Evolutionary conservation across 1,140 invertebrate species (phyloP), one percentile per base, ranked within the genome.

Genomic region (Zaprionus capensis): DNA sequence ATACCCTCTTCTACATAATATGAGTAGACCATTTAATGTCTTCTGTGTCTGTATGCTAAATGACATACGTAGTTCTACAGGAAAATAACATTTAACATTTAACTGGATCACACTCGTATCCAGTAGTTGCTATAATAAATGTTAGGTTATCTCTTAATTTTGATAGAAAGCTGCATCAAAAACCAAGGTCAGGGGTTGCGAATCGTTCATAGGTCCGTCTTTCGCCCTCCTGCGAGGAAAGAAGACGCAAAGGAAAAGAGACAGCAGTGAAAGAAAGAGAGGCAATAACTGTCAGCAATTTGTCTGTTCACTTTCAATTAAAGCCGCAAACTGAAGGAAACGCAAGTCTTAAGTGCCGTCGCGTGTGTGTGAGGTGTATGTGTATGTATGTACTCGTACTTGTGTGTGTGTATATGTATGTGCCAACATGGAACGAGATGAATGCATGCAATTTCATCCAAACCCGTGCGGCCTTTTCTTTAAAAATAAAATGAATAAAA

Each of bases 251-350:
- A 34, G 11, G 7, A 11, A 61, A 6, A 41, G 9, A 41, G 9
- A 15, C 5, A 49, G 15, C 38, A 20, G n/a, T n/a, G 14, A 20
- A 12, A 1, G 5, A 14, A 22, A 20, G 51, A 36, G 36, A 28
- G 53, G 17, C 11, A 56, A 59, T 17, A 17, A n/a, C 46, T 63
- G 20, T 36, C 66, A 26, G 38, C 66, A 75, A 75, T 75, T 65
- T 31, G 53, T 76, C 44, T 78, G 62, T 53, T 76, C 72, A 67
- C 38, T 66, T 58, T 49, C 76, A 78, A 78, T 78, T 78, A 70
- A 38, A 76, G 57, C 24, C 61, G 49, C 36, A 64, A 68, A 22
- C 31, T 62, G 14, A 34, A 26, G n/a, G 7, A 17, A 51, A 36
- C 57, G 22, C 12, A 20, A 59, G 20, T 69, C 65, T 65, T 28